phyloP scores from a whole-genome alignment of 2,797 vertebrate species.

The Lutjanus campechanus region DNA sequence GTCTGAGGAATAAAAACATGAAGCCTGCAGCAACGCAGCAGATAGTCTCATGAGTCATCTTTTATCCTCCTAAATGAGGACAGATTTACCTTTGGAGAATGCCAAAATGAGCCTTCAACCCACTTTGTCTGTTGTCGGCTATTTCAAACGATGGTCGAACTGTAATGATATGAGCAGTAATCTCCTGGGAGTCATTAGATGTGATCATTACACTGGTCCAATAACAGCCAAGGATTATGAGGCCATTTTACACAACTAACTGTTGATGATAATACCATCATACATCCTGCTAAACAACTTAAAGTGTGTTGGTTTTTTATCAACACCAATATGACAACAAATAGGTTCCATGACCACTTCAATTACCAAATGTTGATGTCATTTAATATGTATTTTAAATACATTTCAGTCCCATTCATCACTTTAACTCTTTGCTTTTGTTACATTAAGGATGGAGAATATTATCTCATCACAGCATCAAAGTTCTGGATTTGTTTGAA shows the following conservation, averaged over 20 bases:
- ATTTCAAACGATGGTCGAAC: conserved; percentile 30
- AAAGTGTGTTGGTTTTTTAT: conserved; percentile 27
- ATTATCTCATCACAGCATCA: background rate
- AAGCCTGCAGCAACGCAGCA: background rate
- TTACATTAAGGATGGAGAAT: background rate
- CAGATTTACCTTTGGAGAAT: conserved; percentile 39
- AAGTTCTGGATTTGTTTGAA: background rate
- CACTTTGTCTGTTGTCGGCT: conserved; percentile 27
- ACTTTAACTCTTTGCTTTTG: background rate
- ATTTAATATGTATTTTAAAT: conserved; percentile 12
- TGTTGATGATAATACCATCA: conserved; percentile 36
- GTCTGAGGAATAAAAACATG: conserved; percentile 15
- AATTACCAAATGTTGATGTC: conserved; percentile 3
- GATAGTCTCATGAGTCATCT: conserved; percentile 29
- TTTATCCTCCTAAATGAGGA: conserved; percentile 30
- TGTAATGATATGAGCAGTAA: conserved; percentile 53
- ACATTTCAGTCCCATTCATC: background rate
- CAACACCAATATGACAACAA: conserved; percentile 25
- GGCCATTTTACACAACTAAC: conserved; percentile 47
- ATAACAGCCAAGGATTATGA: conserved; percentile 59
- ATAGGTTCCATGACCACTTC: conserved; percentile 16
- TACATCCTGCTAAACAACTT: conserved; percentile 42
- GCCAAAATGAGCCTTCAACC: conserved; percentile 21
- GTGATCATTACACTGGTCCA: conserved; percentile 60
- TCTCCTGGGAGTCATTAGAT: conserved; percentile 60